Conservation (phyloP, 2,797 vertebrate genomes). For the Masticophis lateralis region DNA sequence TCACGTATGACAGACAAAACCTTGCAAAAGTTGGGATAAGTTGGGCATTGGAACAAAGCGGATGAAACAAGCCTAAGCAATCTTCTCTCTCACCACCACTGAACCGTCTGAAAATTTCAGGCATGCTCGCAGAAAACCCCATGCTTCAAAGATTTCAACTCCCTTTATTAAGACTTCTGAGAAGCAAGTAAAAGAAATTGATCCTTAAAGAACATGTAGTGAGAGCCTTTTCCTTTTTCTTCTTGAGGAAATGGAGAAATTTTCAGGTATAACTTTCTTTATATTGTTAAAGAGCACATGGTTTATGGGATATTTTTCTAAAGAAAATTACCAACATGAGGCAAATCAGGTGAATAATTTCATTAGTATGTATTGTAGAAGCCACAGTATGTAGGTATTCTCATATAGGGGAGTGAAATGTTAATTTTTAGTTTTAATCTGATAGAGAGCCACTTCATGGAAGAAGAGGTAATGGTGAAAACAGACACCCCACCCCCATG, state of each 20-base stretch:
- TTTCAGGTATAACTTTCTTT: not conserved
- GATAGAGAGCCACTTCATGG: not conserved
- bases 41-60: not conserved
- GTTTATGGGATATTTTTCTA: slow-evolving; percentile 8
- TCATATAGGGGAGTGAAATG: not conserved
- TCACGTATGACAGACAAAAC: not conserved
- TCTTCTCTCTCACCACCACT: not conserved
- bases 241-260: not conserved
- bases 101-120: not conserved
- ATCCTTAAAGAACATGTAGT: not conserved
- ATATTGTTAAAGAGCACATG: not conserved
- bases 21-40: not conserved
- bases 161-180: not conserved
- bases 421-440: not conserved
- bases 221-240: not conserved
- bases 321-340: slow-evolving; percentile 10
- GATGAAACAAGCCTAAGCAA: not conserved
- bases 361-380: not conserved
- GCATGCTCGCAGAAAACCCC: not conserved
- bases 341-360: not conserved
- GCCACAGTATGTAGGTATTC: not conserved
- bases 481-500: not conserved
- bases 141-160: not conserved
- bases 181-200: not conserved
- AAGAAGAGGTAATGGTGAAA: not conserved